Percentiles rank a stretch among this genome's conserved stretches.
These are phyloP conservation scores for Apoderus coryli DNA, from an alignment of 2,888 invertebrate genomes.

Conservation along the genomic window DNA sequence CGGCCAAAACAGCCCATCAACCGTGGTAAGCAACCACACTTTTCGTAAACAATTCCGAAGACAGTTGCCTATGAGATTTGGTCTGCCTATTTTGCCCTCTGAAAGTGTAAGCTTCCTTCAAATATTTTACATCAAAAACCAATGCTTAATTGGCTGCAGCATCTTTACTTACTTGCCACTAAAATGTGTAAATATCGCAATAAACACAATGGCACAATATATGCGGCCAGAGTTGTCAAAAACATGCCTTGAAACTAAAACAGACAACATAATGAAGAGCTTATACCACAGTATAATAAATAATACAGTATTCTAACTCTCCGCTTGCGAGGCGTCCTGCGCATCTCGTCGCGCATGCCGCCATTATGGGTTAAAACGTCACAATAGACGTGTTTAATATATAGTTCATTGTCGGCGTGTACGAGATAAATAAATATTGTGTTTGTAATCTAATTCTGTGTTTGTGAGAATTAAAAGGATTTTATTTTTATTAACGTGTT, in stretches of 20 bases:
- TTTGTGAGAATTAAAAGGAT: no score
- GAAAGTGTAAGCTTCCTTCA: slow-evolving; percentile 15
- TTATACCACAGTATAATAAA: no score
- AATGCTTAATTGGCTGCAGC: slow-evolving; percentile 1
- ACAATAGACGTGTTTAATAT: no score
- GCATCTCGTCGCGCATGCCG: no score
- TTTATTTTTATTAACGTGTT: no score
- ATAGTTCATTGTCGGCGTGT: no score
- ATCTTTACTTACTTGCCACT: slow-evolving; percentile 14
- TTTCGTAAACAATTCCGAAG: slow-evolving; percentile 39
- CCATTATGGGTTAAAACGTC: no score
- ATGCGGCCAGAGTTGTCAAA: slow-evolving; percentile 42
- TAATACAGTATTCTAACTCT: no score
- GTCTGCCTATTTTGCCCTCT: slow-evolving; percentile 33
- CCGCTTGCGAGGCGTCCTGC: no score
- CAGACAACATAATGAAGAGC: slow-evolving; percentile 3
- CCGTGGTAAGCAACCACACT: slow-evolving; percentile 57
- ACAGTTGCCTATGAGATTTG: slow-evolving; percentile 30
- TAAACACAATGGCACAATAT: slow-evolving; percentile 49
- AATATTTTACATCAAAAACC: slow-evolving; percentile 39
- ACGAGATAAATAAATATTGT: no score
- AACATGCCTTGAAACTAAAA: slow-evolving; percentile 54
- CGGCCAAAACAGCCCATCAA: slow-evolving; percentile 64
- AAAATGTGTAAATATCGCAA: slow-evolving; percentile 42
- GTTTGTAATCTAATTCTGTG: no score